Percentiles rank a stretch among this genome's conserved stretches.
These are phyloP conservation scores for Vanacampus margaritifer DNA, from an alignment of 2,113 vertebrate genomes.

Conservation along the genomic window DNA sequence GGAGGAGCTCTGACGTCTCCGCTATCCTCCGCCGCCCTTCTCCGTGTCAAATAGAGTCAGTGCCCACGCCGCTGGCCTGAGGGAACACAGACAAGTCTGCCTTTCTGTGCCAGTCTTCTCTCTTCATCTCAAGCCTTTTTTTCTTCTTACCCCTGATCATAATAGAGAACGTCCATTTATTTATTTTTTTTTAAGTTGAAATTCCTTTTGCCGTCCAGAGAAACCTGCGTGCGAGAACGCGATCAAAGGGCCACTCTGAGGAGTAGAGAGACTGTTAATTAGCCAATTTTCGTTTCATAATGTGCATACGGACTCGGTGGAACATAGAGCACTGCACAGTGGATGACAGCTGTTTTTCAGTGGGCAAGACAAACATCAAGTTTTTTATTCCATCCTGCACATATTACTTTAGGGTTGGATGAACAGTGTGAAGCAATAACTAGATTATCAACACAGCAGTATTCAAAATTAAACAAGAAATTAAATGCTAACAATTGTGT, in stretches of 20 bases:
- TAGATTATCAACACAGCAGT: too few species aligned
- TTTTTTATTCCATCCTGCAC: too few species aligned
- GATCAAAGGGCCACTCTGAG: constrained; percentile 16
- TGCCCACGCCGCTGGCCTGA: constrained; percentile 63
- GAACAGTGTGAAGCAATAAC: too few species aligned
- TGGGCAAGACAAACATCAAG: too few species aligned
- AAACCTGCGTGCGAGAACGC: constrained; percentile 9
- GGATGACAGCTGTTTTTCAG: too few species aligned
- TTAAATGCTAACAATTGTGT: too few species aligned
- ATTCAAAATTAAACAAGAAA: too few species aligned
- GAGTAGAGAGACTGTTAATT: neutral
- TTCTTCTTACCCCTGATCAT: neutral
- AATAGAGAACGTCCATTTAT: constrained; percentile 12
- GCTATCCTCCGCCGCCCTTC: constrained; percentile 61
- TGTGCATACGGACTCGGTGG: too few species aligned
- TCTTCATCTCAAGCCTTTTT: constrained; percentile 43
- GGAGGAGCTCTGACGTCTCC: constrained; percentile 50
- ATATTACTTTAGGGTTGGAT: too few species aligned
- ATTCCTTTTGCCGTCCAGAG: neutral
- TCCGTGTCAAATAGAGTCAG: constrained; percentile 70
- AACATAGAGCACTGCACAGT: neutral
- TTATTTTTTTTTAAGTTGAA: constrained; percentile 9
- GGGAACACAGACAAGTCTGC: constrained; percentile 64
- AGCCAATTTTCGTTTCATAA: neutral
- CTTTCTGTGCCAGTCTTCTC: constrained; percentile 48